Evolutionary conservation across 2,797 vertebrate genomes (phyloP).

Genomic region (Geotrypetes seraphini): DNA sequence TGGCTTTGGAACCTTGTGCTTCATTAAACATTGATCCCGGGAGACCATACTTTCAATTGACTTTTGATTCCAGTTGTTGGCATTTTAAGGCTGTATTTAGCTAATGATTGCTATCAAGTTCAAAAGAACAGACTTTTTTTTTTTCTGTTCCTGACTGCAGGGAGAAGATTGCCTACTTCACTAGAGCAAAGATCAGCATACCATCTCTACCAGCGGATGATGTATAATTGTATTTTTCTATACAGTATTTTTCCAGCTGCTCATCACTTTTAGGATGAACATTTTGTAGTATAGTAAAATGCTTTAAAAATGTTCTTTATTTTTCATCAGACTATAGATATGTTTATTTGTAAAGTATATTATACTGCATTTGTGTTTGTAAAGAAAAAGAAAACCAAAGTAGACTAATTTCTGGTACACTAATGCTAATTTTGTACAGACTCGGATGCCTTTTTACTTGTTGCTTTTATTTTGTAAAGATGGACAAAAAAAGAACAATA

Average conservation of each 20-base stretch:
- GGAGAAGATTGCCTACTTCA: slow-evolving; percentile 78
- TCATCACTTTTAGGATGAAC: slow-evolving; percentile 37
- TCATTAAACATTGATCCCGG: too few relatives aligned
- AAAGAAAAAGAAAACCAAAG: slow-evolving; percentile 42
- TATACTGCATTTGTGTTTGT: slow-evolving; percentile 31
- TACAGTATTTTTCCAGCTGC: slow-evolving; percentile 22
- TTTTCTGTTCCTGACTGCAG: slow-evolving; percentile 29
- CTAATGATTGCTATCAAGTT: too few relatives aligned
- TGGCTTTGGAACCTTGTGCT: too few relatives aligned
- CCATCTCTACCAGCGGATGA: slow-evolving; percentile 68
- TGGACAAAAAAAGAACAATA: slow-evolving; percentile 28
- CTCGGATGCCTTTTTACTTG: slow-evolving; percentile 23
- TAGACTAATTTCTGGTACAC: slow-evolving; percentile 36
- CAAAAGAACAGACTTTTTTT: background rate
- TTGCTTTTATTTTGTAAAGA: slow-evolving; percentile 38
- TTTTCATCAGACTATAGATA: slow-evolving; percentile 31
- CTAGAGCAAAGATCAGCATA: slow-evolving; percentile 67
- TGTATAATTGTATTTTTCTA: slow-evolving; percentile 43
- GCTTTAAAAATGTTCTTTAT: slow-evolving; percentile 32
- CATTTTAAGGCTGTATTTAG: too few relatives aligned
- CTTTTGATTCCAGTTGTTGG: too few relatives aligned
- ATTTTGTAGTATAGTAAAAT: slow-evolving; percentile 30
- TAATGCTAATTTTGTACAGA: slow-evolving; percentile 46
- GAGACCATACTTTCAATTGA: too few relatives aligned
- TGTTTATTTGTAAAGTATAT: slow-evolving; percentile 46